Percentiles rank a stretch among this genome's conserved stretches.
phyloP scores from a whole-genome alignment of 2,113 vertebrate genomes.

The Actenoides hombroni region DNA sequence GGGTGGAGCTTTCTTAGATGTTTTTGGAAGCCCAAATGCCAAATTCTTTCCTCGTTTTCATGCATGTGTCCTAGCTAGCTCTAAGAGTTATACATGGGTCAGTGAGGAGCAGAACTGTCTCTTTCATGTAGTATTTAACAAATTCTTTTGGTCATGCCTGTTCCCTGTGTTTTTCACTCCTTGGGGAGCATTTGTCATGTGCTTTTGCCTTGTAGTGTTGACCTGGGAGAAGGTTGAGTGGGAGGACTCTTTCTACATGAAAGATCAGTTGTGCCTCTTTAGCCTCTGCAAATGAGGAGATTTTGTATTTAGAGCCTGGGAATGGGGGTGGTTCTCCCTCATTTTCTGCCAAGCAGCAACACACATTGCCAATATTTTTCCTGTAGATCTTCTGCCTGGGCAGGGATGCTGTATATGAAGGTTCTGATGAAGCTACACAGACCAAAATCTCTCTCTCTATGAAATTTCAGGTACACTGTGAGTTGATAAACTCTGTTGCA shows the following conservation, averaged over 20 bases:
- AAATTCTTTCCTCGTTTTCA: constrained; percentile 27
- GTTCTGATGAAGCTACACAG: neutral
- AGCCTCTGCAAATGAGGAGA: neutral
- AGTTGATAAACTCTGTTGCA: neutral
- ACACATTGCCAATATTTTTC: neutral
- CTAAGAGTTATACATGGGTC: neutral
- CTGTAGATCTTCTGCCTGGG: neutral
- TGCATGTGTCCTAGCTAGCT: neutral
- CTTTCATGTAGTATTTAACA: neutral
- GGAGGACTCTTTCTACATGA: neutral
- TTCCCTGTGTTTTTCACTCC: neutral
- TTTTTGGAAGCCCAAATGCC: constrained; percentile 22
- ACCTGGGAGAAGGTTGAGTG: neutral
- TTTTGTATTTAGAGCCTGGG: neutral
- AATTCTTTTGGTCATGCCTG: neutral
- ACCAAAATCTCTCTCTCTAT: neutral
- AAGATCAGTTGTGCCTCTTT: neutral
- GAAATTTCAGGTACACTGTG: neutral
- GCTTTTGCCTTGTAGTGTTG: neutral
- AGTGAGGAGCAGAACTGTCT: neutral
- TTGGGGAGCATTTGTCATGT: neutral
- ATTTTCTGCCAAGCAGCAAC: neutral
- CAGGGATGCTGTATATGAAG: neutral
- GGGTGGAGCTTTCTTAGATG: constrained; percentile 17
- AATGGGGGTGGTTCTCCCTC: neutral